Base-by-base conservation (phyloP, 2,797 vertebrate genomes). In the Novumbra hubbsi region DNA sequence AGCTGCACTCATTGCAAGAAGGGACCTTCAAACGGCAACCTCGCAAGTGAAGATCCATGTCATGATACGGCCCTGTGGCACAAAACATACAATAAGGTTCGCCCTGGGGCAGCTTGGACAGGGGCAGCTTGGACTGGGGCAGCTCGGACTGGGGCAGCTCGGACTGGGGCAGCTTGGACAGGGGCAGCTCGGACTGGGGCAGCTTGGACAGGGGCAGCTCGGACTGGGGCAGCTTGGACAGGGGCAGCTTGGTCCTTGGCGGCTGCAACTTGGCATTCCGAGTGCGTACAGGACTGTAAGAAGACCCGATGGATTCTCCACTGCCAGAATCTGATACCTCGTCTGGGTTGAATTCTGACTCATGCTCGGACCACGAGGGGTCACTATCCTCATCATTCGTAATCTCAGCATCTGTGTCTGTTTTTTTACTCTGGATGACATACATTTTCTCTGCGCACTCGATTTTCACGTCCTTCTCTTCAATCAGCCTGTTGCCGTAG, bases 271-370 rank as follows among this genome's bases (percentile, higher is more conserved):
- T 71, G 75, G 70, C 2, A 50, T 34, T 50, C 41, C 57, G 60
- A 66, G 15, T 60, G 4, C 72, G 17, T 3, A 76, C 72, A 24
- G 81, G 74, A 32, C 83, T 78, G 55, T 81, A 85, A 24, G 88
- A 89, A 71, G 71, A 70, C 49, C 81, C 77, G 0, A 85, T 83
- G 17, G 85, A 81, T 77, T 75, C 70, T 15, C 73, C 68, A 52
- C 76, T 78, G 60, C 73, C 76, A 0, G 48, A 64, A 1, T 87
- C 79, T 1, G 78, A 81, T 45, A 82, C 21, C 60, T 77, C 78
- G 32, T 34, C 68, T 2, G 74, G 19, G 60, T 62, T 0, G 9
- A 65, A 30, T 16, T 70, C 70, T 3, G 50, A 74, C 19, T 60
- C 63, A 24, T 14, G 30, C 16, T 60, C 21, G 3, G 24, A 11